A percentile compares a stretch with the other conserved stretches of the same genome.
Conservation (phyloP, 2,888 invertebrate genomes). For the Xestia c-nigrum region DNA sequence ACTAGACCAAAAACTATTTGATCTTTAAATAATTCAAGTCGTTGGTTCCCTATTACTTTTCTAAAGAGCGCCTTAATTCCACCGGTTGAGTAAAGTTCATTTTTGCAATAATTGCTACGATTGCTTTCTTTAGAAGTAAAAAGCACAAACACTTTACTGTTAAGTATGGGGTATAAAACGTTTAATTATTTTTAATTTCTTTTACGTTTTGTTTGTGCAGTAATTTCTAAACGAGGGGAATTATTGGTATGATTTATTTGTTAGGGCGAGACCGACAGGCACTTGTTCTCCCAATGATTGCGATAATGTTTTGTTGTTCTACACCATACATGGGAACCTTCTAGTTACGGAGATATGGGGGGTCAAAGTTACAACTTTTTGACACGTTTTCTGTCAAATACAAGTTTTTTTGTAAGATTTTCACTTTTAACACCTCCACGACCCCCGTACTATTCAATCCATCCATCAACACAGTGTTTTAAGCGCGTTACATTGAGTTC, state of each 20-base stretch:
- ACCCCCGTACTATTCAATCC: too few relatives aligned
- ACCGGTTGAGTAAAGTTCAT: neutral
- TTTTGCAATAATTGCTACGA: slow-evolving; percentile 20
- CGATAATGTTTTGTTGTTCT: too few relatives aligned
- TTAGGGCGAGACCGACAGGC: too few relatives aligned
- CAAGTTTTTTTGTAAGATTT: too few relatives aligned
- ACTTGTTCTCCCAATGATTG: too few relatives aligned
- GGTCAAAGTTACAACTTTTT: too few relatives aligned
- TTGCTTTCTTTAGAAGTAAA: slow-evolving; percentile 1
- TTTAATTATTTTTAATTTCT: slow-evolving; percentile 27
- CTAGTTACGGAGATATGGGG: too few relatives aligned
- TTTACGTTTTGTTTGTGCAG: slow-evolving; percentile 23
- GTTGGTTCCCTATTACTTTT: slow-evolving; percentile 2
- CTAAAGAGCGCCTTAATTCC: slow-evolving; percentile 9
- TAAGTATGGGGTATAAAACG: slow-evolving; percentile 22
- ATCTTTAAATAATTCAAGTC: slow-evolving; percentile 33
- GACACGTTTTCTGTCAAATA: too few relatives aligned
- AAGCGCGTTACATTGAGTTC: too few relatives aligned
- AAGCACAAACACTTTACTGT: slow-evolving; percentile 26
- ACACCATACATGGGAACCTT: too few relatives aligned
- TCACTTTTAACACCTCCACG: too few relatives aligned
- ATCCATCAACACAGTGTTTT: too few relatives aligned
- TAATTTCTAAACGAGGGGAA: neutral
- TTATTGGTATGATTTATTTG: neutral
- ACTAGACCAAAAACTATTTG: slow-evolving; percentile 5